Percentiles rank a stretch among this genome's conserved stretches.
Conservation (phyloP, 2,797 vertebrate species). For the Lagodon rhomboides region DNA sequence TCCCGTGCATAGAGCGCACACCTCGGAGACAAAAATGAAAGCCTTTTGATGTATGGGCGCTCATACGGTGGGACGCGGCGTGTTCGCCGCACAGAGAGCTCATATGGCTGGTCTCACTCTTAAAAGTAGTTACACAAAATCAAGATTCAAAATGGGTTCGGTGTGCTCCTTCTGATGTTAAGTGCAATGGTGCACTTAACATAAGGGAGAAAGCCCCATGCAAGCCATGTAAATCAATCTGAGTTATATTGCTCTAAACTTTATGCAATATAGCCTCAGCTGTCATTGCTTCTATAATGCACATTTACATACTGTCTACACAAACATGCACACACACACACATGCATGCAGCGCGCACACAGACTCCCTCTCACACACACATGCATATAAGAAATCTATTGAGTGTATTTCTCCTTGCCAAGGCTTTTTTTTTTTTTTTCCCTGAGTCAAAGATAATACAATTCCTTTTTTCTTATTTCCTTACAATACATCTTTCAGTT, state of each 20-base stretch:
- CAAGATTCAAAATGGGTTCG: slow-evolving; percentile 56
- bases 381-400: slow-evolving; percentile 84
- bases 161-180: slow-evolving; percentile 62
- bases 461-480: slow-evolving; percentile 99
- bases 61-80: slow-evolving; percentile 26
- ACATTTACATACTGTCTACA: slow-evolving; percentile 86
- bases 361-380: slow-evolving; percentile 30
- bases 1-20: slow-evolving; percentile 36
- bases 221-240: slow-evolving; percentile 87
- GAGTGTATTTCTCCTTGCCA: slow-evolving; percentile 94
- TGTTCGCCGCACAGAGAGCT: slow-evolving; percentile 37
- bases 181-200: slow-evolving; percentile 82
- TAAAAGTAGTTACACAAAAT: slow-evolving; percentile 78
- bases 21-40: slow-evolving; percentile 63
- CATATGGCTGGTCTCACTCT: slow-evolving; percentile 54
- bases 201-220: slow-evolving; percentile 61
- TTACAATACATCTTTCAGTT: slow-evolving; percentile 99
- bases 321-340: slow-evolving; percentile 69
- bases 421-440: slow-evolving; percentile 76
- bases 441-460: slow-evolving; percentile 95
- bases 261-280: slow-evolving; percentile 86
- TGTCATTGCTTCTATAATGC: slow-evolving; percentile 84
- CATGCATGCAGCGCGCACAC: slow-evolving; percentile 53
- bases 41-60: slow-evolving; percentile 55
- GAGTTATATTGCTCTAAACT: slow-evolving; percentile 87